Conservation (phyloP, 2,797 vertebrate genomes). For the Pipistrellus pipistrellus region DNA sequence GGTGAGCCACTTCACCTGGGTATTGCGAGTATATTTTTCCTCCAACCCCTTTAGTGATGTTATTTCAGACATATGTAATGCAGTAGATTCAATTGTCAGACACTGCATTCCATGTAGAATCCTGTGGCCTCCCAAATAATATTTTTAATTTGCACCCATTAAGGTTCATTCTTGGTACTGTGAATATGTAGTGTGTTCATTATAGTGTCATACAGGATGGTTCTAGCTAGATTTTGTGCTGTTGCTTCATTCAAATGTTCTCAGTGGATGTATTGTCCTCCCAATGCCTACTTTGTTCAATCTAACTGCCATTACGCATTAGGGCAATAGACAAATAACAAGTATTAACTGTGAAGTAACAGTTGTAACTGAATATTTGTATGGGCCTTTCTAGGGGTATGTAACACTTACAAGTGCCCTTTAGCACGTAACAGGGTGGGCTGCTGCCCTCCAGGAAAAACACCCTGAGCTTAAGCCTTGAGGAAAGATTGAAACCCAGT, state of each 20-base stretch:
- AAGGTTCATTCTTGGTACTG: background rate
- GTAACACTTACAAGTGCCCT: background rate
- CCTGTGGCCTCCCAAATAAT: conserved; percentile 9
- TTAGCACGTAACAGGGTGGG: background rate
- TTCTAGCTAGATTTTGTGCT: background rate
- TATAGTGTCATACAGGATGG: background rate
- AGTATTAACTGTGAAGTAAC: conserved; percentile 19
- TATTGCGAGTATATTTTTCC: background rate
- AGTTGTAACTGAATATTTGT: background rate
- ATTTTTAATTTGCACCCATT: background rate
- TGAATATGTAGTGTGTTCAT: background rate
- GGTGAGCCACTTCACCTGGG: background rate
- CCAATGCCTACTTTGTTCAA: background rate
- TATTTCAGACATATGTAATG: background rate
- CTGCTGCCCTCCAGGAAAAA: background rate
- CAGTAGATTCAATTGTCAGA: background rate
- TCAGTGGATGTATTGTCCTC: background rate
- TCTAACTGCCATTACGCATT: background rate
- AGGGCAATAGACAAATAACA: conserved; percentile 25
- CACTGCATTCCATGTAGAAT: background rate
- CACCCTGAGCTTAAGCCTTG: background rate
- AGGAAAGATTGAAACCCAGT: conserved; percentile 18
- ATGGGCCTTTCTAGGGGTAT: background rate
- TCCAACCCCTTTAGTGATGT: background rate
- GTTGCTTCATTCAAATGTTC: background rate